phyloP scores from a whole-genome alignment of 2,797 vertebrate genomes.

The Allochrocebus solatus region DNA sequence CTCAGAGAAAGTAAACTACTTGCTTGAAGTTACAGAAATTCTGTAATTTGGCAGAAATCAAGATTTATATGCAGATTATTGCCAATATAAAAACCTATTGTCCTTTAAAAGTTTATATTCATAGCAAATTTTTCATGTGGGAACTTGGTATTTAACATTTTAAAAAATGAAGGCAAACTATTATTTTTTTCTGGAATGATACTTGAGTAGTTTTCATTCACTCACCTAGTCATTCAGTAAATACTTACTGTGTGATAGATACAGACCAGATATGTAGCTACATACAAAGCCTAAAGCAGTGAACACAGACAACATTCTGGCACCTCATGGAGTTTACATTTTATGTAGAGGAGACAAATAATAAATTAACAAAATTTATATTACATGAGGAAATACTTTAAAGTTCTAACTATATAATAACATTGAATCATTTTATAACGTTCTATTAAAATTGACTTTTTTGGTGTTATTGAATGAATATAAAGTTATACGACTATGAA shows the following conservation, averaged over 20 bases:
- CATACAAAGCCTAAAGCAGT: neutral
- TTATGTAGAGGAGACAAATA: neutral
- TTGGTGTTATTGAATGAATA: neutral
- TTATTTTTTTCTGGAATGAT: neutral
- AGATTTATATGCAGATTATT: neutral
- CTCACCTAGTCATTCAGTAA: neutral
- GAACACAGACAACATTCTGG: neutral
- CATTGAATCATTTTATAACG: neutral
- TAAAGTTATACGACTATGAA: neutral
- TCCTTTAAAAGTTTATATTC: neutral
- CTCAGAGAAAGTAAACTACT: neutral
- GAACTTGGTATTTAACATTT: neutral
- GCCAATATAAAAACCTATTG: neutral
- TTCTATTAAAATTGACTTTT: neutral
- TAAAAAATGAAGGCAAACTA: neutral
- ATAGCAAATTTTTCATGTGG: neutral
- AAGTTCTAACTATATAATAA: neutral
- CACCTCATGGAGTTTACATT: neutral
- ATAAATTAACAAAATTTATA: neutral
- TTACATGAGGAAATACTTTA: neutral
- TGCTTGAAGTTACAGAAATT: neutral
- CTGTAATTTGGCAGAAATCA: neutral
- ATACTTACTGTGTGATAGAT: neutral
- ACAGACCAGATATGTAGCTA: neutral
- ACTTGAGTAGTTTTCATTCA: neutral